Evolutionary conservation across 2,113 vertebrate genomes (phyloP).

Genomic region (Spea bombifrons): DNA sequence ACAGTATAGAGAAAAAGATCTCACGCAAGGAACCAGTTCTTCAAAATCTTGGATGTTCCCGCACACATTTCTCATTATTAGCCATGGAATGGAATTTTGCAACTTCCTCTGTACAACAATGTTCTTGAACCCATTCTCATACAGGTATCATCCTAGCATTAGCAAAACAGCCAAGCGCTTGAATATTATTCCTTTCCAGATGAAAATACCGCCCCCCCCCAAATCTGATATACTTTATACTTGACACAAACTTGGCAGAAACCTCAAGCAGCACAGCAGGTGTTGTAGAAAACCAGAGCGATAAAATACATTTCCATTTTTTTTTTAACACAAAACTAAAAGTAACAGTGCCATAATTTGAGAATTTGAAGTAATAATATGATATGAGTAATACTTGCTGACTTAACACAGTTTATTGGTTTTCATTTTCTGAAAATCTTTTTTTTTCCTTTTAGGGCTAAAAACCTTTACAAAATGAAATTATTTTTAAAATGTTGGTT

Average conservation of each 20-base stretch:
- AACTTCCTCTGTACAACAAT: too few species aligned
- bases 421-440: neutral
- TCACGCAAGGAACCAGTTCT: too few species aligned
- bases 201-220: conserved; percentile 25
- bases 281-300: conserved; percentile 4
- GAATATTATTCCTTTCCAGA: neutral
- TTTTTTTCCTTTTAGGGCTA: too few species aligned
- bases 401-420: neutral
- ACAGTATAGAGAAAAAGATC: too few species aligned
- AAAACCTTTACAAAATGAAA: neutral
- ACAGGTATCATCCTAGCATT: conserved; percentile 25
- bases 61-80: too few species aligned
- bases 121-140: neutral
- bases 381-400: neutral
- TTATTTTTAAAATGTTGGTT: neutral
- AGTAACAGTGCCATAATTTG: conserved; percentile 19
- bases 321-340: conserved; percentile 3
- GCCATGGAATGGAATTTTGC: too few species aligned
- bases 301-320: conserved; percentile 39
- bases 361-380: conserved; percentile 6
- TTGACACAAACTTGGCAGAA: conserved; percentile 43
- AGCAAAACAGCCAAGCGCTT: conserved; percentile 6
- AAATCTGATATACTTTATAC: conserved; percentile 18
- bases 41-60: too few species aligned
- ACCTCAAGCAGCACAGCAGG: conserved; percentile 32